Base-by-base conservation (phyloP, 2,797 vertebrate species). In the Danio tinwini region DNA sequence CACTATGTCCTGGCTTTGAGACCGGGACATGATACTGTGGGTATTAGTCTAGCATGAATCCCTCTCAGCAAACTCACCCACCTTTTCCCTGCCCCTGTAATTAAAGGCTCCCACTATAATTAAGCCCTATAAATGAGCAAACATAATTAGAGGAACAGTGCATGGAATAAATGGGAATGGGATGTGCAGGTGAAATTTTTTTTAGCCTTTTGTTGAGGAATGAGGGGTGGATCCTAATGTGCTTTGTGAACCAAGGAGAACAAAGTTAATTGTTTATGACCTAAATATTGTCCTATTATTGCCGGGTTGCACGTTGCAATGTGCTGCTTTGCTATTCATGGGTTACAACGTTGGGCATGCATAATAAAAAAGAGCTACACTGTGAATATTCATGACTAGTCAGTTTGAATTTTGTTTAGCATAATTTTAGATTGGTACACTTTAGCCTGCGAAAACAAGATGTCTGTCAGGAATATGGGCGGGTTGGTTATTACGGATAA, bases 141-240 rank as follows among this genome's bases (percentile, higher is more conserved):
- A 94, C 91, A 91, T 94, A 93, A 94, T 94, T 94, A 93, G 90
- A 82, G 84, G 85, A 64, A 88, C 86, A 89, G 91, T 91, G 92
- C 90, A 87, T 85, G 0, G 84, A 90, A 88, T 89, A 92, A 91
- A 92, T 91, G 90, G 88, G 85, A 89, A 85, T 82, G 88, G 84
- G 88, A 86, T 81, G 88, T 92, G 91, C 91, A 93, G 93, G 92
- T 94, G 92, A 93, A 87, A 0, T 29, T 29, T 4, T 86, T 88
- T 89, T 87, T 89, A 83, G 85, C 85, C 83, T 84, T 91, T 91
- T 91, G 91, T 91, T 92, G 91, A 90, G 87, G 87, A 90, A 89
- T 87, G 87, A 81, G 88, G 87, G 87, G 87, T 91, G 88, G 88
- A 87, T 86, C 86, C 80, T 92, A 93, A 93, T 93, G 90, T 92